phyloP scores from a whole-genome alignment of 2,888 invertebrate species.

The Barypeithes pellucidus region DNA sequence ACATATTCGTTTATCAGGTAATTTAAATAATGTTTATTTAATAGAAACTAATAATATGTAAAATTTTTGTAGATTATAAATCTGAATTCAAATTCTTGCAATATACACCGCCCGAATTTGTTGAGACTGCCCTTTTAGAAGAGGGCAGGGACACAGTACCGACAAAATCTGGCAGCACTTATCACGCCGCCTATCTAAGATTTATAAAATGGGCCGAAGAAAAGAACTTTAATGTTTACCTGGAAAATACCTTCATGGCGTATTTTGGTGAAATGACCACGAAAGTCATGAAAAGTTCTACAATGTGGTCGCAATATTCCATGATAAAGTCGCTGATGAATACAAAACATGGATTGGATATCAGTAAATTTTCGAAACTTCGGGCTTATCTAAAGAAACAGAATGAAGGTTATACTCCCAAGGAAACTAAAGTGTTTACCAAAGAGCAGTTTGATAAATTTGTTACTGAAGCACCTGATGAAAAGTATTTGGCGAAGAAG shows the following conservation, averaged over 20 bases:
- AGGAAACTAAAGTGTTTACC: constrained; percentile 49
- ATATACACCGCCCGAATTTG: background rate
- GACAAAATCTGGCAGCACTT: background rate
- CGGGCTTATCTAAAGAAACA: constrained; percentile 42
- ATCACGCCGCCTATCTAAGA: background rate
- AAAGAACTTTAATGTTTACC: constrained; percentile 3
- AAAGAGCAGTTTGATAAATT: constrained; percentile 47
- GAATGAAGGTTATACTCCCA: constrained; percentile 46
- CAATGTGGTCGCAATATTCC: constrained; percentile 40
- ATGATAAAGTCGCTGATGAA: constrained; percentile 30
- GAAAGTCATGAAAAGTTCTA: constrained; percentile 25
- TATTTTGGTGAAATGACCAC: constrained; percentile 54
- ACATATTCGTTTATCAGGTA: too few species aligned
- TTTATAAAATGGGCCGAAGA: constrained; percentile 11
- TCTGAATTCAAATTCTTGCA: too few species aligned
- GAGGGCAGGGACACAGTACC: background rate
- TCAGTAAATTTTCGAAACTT: constrained; percentile 32
- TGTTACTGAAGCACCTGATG: constrained; percentile 51
- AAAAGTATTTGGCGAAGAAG: constrained; percentile 50
- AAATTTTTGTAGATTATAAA: too few species aligned
- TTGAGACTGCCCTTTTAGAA: background rate
- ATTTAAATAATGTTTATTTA: too few species aligned
- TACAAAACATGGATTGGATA: constrained; percentile 37
- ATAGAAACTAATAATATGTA: too few species aligned
- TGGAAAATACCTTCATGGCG: constrained; percentile 48